Evolutionary conservation across 1,140 invertebrate genomes (phyloP), one percentile per base, ranked within the genome.

Genomic region (Drosophila ambigua): DNA sequence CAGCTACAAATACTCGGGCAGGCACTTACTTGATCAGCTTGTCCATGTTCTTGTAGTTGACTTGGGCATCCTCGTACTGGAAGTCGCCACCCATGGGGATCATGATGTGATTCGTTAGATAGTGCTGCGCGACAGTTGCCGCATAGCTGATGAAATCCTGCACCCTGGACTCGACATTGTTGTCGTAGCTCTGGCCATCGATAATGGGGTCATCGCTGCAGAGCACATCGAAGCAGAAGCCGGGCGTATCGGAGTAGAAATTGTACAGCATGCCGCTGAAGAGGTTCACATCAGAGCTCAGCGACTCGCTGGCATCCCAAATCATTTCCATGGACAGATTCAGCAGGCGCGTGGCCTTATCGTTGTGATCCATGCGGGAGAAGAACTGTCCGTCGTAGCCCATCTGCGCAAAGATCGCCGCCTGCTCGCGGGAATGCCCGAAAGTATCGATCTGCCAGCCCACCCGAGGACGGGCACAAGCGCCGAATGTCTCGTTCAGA

Each of bases 371-470:
- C 9, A 98, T 94, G 44, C 98, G 94, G 2, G 96, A 97, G 68
- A 99, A 95, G 77, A 98, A 96, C 46, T 98, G 92, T 0, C 97
- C 98, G 91, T 98, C 97, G 88, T 96, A 99, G 2, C 96, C 96
- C 93, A 97, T 94, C 48, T 95, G 95, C 0, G 97, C 95, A 82
- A 98, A 96, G 2, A 98, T 92, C 0, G 96, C 97, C 0, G 97
- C 97, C 92, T 96, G 95, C 53, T 98, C 97, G 24, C 96, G 92
- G 0, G 97, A 97, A 85, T 99, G 98, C 0, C 97, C 97, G 88
- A 98, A 98, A 0, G 97, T 97, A 93, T 98, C 97, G 51, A 98
- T 98, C 92, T 98, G 98, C 97, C 98, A 98, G 5, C 96, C 97
- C 8, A 97, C 94, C 48, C 93, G 94, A 0, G 97, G 97, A 9